Evolutionary conservation across 2,888 invertebrate species (phyloP).

Genomic region (Mythimna impura): DNA sequence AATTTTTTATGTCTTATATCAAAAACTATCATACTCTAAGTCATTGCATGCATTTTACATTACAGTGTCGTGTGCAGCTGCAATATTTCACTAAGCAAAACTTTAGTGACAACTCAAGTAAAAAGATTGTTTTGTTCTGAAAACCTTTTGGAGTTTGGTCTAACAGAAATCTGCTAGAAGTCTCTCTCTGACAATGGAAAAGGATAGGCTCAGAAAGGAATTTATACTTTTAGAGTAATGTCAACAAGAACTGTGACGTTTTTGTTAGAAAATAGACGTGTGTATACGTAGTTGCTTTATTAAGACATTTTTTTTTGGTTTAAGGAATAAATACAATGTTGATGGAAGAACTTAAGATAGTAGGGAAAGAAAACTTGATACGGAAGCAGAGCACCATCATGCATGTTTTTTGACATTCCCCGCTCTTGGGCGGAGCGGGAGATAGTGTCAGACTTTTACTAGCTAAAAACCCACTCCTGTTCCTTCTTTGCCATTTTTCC

Average conservation of each 20-base stretch:
- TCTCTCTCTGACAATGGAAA: conserved; percentile 16
- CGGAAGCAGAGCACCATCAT: background rate
- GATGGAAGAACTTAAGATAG: background rate
- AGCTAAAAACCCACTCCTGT: too few species aligned
- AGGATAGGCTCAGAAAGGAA: conserved; percentile 8
- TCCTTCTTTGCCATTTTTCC: too few species aligned
- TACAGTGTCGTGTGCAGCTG: conserved; percentile 30
- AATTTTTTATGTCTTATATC: background rate
- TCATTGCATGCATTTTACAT: conserved; percentile 29
- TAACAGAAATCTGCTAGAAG: conserved; percentile 10
- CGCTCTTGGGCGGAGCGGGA: too few species aligned
- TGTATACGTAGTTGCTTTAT: background rate
- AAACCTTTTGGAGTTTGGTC: conserved; percentile 42
- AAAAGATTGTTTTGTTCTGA: conserved; percentile 41
- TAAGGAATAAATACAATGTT: background rate
- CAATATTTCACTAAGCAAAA: conserved; percentile 41
- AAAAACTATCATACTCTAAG: background rate
- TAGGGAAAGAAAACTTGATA: background rate
- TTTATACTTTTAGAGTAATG: conserved; percentile 16
- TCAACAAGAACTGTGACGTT: conserved; percentile 9
- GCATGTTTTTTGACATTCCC: too few species aligned
- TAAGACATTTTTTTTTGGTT: background rate
- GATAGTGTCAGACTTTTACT: too few species aligned
- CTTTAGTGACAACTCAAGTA: conserved; percentile 54
- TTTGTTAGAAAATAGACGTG: background rate